Conservation (phyloP, 2,888 invertebrate genomes). For the Epinotia brunnichana region DNA sequence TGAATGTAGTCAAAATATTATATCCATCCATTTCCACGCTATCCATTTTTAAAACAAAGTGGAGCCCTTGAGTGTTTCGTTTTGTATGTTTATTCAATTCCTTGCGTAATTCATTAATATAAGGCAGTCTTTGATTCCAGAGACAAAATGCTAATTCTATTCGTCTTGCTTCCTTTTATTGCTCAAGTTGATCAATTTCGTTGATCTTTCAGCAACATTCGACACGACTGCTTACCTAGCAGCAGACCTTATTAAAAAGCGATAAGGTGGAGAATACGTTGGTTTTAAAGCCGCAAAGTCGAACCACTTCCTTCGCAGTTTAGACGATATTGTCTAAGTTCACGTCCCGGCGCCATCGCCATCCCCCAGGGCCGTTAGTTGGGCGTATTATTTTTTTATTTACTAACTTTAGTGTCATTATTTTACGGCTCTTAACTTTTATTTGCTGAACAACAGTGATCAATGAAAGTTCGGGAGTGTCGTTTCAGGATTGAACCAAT, state of each 20-base stretch:
- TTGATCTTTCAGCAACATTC: slow-evolving; percentile 49
- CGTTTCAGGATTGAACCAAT: slow-evolving; percentile 2
- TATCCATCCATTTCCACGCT: too few species aligned
- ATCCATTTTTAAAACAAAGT: background rate
- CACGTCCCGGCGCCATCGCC: slow-evolving; percentile 46
- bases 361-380: slow-evolving; percentile 40
- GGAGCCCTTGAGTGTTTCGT: background rate
- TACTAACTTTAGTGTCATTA: slow-evolving; percentile 48
- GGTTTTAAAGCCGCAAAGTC: slow-evolving; percentile 7
- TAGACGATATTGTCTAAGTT: slow-evolving; percentile 54
- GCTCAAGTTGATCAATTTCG: slow-evolving; percentile 59
- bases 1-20: too few species aligned
- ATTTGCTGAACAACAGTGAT: slow-evolving; percentile 40
- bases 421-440: slow-evolving; percentile 48
- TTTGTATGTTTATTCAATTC: background rate
- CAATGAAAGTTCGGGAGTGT: slow-evolving; percentile 9
- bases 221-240: background rate
- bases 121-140: slow-evolving; percentile 40
- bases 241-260: background rate
- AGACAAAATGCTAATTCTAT: slow-evolving; percentile 65
- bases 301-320: slow-evolving; percentile 43
- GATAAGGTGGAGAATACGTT: slow-evolving; percentile 20
- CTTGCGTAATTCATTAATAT: background rate
- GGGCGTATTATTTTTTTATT: slow-evolving; percentile 37
- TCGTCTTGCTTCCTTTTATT: slow-evolving; percentile 53